A percentile compares a stretch with the other conserved stretches of the same genome.
Conservation (phyloP, 2,888 invertebrate genomes). For the Dicyrtoma fusca region DNA sequence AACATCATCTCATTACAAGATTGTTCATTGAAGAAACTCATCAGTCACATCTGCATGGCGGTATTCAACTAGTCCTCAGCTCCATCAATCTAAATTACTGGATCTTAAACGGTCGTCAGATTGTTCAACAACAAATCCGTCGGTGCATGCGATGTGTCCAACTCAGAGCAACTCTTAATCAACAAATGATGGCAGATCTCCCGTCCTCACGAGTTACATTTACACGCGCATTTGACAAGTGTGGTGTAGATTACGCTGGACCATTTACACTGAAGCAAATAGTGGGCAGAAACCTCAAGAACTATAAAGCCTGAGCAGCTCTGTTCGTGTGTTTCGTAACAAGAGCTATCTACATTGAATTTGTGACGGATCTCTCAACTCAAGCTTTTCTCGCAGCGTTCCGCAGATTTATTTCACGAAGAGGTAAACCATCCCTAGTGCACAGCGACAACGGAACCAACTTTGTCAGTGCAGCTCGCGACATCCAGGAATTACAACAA, state of each 20-base stretch:
- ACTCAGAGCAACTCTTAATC: too few species aligned
- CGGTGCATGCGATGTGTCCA: constrained; percentile 10
- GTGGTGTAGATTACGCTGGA: constrained; percentile 35
- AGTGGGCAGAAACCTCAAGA: neutral
- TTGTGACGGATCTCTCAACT: neutral
- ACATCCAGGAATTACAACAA: neutral
- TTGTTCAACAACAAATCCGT: neutral
- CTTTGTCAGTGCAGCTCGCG: neutral
- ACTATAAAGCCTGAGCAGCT: neutral
- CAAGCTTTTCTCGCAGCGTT: neutral
- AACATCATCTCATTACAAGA: neutral
- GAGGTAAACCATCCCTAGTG: neutral
- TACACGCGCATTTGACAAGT: neutral
- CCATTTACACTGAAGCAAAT: neutral
- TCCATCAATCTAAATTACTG: constrained; percentile 18
- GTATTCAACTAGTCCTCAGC: neutral
- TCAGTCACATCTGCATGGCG: constrained; percentile 19
- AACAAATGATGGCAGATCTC: constrained; percentile 1
- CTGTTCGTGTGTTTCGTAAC: neutral
- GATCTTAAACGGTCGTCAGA: constrained; percentile 20
- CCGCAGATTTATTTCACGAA: neutral
- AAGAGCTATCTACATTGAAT: neutral
- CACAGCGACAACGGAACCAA: neutral
- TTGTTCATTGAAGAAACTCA: constrained; percentile 25
- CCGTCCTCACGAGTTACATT: neutral